Percentiles rank a stretch among this genome's conserved stretches.
Conservation (phyloP, 2,888 invertebrate species). For the Drosophila austrosaltans region DNA sequence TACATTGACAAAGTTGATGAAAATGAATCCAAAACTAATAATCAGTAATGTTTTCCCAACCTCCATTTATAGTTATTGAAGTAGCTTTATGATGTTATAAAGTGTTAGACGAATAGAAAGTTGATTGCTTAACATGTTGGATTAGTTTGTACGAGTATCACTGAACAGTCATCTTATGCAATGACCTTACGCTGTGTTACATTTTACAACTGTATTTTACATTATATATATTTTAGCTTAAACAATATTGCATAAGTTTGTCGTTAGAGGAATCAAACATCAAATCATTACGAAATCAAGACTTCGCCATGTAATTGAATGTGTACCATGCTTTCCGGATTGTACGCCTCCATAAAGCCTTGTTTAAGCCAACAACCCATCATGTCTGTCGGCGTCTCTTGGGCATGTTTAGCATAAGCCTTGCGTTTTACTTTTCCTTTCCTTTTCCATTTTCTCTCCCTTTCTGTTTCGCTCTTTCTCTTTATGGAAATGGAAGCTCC, state of each 20-base stretch:
- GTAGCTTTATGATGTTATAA: too few relatives aligned
- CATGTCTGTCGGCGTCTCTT: slow-evolving; percentile 1
- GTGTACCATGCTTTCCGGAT: slow-evolving; percentile 17
- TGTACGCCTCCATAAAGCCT: background rate
- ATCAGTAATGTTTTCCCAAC: too few relatives aligned
- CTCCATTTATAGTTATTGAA: too few relatives aligned
- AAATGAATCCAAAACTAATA: too few relatives aligned
- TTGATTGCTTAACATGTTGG: too few relatives aligned
- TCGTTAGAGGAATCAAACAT: slow-evolving; percentile 15
- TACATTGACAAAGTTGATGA: too few relatives aligned
- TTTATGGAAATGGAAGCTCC: slow-evolving; percentile 6
- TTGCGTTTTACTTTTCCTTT: slow-evolving; percentile 10
- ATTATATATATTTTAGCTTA: too few relatives aligned
- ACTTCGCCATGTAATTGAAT: slow-evolving; percentile 68
- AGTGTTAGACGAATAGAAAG: too few relatives aligned
- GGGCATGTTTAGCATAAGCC: slow-evolving; percentile 16
- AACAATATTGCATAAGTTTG: slow-evolving; percentile 6
- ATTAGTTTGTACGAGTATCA: background rate
- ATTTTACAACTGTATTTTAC: background rate
- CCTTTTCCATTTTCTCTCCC: background rate
- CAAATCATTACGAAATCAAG: slow-evolving; percentile 25
- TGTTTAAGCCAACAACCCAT: slow-evolving; percentile 6
- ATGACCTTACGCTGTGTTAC: background rate
- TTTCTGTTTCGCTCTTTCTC: background rate
- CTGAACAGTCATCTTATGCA: background rate